phyloP scores from a whole-genome alignment of 2,113 vertebrate genomes.

The Hydropotes inermis region DNA sequence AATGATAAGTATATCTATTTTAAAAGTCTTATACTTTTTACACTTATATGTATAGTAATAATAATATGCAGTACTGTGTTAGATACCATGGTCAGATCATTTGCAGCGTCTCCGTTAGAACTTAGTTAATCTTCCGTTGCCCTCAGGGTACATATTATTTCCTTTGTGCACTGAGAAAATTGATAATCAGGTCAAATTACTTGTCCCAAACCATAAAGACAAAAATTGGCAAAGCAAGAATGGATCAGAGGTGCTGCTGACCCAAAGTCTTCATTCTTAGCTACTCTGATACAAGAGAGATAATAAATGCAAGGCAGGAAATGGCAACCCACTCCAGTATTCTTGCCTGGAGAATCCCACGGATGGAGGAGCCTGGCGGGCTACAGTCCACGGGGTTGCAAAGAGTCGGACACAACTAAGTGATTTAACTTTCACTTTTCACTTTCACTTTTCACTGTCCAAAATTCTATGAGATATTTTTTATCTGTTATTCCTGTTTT shows the following conservation, averaged over 20 bases:
- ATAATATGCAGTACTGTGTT: background rate
- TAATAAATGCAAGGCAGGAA: background rate
- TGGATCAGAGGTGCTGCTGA: background rate
- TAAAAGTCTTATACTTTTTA: background rate
- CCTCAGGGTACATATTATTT: background rate
- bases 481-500: background rate
- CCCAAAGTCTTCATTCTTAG: background rate
- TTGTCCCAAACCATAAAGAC: background rate
- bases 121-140: background rate
- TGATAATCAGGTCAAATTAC: background rate
- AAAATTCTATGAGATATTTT: background rate
- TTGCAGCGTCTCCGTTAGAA: background rate
- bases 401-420: background rate
- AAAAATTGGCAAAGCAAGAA: background rate
- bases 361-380: background rate
- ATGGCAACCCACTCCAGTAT: background rate
- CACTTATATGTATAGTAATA: background rate
- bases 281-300: background rate
- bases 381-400: rapidly evolving
- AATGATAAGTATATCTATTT: background rate
- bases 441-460: background rate
- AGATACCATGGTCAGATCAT: background rate
- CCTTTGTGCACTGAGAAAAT: background rate
- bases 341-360: background rate
- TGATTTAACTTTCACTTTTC: background rate